phyloP scores from a whole-genome alignment of 2,113 vertebrate species.

The Zosterops lateralis region DNA sequence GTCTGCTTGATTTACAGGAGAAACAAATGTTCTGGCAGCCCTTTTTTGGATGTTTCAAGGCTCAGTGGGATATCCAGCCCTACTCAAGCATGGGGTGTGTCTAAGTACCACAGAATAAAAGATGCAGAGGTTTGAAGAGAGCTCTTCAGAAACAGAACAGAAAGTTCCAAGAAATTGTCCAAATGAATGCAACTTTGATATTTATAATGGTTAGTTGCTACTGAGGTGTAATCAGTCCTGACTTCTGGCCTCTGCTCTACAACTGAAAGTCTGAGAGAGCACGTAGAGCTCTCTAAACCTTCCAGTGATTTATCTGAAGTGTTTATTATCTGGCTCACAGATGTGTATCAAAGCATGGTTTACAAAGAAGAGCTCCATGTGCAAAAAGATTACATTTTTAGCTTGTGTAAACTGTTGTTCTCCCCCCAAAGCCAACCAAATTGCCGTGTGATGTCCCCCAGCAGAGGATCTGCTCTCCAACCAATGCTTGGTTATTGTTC shows the following conservation, averaged over 20 bases:
- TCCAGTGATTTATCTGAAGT: background rate
- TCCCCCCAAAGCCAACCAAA: background rate
- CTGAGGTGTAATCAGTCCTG: background rate
- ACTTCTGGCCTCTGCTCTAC: background rate
- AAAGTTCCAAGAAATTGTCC: background rate
- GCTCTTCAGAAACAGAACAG: background rate
- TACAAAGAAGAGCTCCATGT: background rate
- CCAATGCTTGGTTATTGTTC: background rate
- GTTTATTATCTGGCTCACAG: conserved; percentile 9
- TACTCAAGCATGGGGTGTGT: background rate
- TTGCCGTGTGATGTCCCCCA: background rate
- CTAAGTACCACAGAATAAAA: background rate
- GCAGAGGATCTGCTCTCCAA: conserved; percentile 6
- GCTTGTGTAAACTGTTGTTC: conserved; percentile 25
- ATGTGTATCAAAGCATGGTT: background rate
- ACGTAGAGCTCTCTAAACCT: background rate
- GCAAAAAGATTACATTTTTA: background rate
- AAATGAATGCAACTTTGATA: background rate
- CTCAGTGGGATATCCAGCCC: background rate
- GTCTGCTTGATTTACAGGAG: background rate
- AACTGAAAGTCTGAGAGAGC: background rate
- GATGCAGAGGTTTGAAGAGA: background rate
- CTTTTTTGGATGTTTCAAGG: background rate
- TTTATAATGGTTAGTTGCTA: background rate
- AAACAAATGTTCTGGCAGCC: background rate